Conservation (phyloP, 2,797 vertebrate genomes). For the Anguilla megastoma region DNA sequence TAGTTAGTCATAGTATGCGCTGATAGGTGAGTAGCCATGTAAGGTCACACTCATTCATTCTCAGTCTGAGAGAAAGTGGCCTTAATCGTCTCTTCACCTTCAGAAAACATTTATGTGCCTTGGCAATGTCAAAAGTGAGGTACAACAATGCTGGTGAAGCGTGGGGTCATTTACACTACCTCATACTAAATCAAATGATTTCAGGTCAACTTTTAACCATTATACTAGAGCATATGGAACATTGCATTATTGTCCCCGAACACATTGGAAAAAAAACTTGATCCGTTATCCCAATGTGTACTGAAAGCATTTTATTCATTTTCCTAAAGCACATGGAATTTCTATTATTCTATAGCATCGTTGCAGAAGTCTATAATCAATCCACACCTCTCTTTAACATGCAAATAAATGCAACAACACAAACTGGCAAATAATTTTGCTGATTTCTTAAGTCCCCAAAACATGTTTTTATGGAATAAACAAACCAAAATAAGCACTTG, state of each 20-base stretch:
- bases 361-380: neutral
- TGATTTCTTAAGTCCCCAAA: too few species aligned
- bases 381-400: neutral
- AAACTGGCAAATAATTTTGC: neutral
- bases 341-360: too few species aligned
- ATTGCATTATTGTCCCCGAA: neutral
- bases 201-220: neutral
- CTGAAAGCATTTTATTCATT: neutral
- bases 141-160: neutral
- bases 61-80: neutral
- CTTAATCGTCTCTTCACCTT: neutral
- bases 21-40: too few species aligned
- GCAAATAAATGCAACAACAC: neutral
- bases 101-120: neutral
- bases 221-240: neutral
- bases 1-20: too few species aligned
- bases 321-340: neutral
- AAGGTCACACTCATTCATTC: neutral
- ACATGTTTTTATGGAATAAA: too few species aligned
- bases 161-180: neutral
- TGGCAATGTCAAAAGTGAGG: neutral
- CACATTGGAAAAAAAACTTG: neutral
- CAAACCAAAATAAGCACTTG: neutral
- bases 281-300: neutral
- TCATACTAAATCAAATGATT: neutral